Evolutionary conservation across 2,888 invertebrate genomes (phyloP), one percentile per base, ranked within the genome.

Genomic region (Periphyllus acericola): DNA sequence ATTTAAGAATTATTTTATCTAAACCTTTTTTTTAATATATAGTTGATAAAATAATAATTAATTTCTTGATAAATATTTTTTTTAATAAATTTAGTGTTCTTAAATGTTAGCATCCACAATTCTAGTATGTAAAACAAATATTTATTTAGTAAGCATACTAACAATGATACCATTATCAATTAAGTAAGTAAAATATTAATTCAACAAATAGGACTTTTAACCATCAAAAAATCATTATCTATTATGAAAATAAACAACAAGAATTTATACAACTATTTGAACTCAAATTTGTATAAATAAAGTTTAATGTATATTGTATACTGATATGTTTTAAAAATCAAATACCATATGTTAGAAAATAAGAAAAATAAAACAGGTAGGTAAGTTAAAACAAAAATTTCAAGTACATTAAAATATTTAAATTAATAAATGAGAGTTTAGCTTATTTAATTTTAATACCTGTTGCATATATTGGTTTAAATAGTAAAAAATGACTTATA

Each of bases 391-490:
- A 66, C 8, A 32, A 32, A 71, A 71, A 66, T 66, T 5, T 29
- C 11, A 32, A 29, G 32, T 71, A 17, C 4, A 32, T n/a, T 29
- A 6, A 25, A 60, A 55, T 3, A 32, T 11, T 21, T 46, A 29
- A 46, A 52, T 14, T 46, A 14, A 14, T 46, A 46, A 46, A 52
- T 17, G 29, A 78, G 21, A 32, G 9, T 79, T 25, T 25, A 0
- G 1, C 25, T 19, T 2, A 32, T 34, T 11, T 29, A 66, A 66
- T 68, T n/a, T 40, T 80, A 29, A 80, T 40, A 21, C 36, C 66
- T 80, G 80, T 80, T 66, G 80, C 66, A 80, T 19, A 80, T 19
- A 80, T 80, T 36, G n/a, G 4, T n/a, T 80, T 5, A 60, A 32
- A 36, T 60, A 0, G 21, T 6, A 60, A 60, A 46, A 60, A 60